Percentiles rank a stretch among this genome's conserved stretches.
phyloP scores from a whole-genome alignment of 2,888 invertebrate genomes.

The Sympetrum striolatum region DNA sequence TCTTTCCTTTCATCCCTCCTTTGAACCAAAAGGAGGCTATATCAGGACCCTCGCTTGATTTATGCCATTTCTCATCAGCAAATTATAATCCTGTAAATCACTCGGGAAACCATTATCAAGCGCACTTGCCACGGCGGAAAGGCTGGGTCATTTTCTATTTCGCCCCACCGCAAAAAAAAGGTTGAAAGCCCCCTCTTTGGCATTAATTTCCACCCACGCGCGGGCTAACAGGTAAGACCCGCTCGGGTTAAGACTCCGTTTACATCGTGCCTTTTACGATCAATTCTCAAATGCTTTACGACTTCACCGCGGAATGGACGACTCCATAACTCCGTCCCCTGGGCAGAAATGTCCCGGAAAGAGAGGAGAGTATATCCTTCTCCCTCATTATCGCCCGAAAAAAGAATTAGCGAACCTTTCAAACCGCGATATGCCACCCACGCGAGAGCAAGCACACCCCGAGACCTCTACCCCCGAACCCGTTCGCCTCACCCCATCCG shows the following conservation, averaged over 20 bases:
- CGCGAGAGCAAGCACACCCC: not conserved
- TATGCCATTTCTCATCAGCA: not conserved
- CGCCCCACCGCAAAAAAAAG: not conserved
- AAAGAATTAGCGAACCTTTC: not conserved
- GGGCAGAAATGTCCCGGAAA: not conserved
- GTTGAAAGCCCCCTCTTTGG: not conserved
- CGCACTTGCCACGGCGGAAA: not conserved
- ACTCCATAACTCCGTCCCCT: not conserved
- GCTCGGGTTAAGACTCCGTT: not conserved
- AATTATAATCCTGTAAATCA: not conserved
- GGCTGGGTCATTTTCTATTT: not conserved
- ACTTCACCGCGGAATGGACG: not conserved
- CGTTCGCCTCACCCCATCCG: not conserved
- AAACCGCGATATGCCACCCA: not conserved
- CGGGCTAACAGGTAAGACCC: not conserved
- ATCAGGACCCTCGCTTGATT: not conserved
- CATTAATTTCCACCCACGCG: not conserved
- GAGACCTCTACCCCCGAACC: not conserved
- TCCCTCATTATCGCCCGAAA: slow-evolving; percentile 8
- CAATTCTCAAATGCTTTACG: slow-evolving; percentile 4
- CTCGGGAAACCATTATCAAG: not conserved
- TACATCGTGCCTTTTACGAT: not conserved
- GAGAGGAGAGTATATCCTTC: not conserved
- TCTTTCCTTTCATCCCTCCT: not conserved
- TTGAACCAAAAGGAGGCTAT: not conserved